phyloP scores from a whole-genome alignment of 1,140 invertebrate genomes.

The Aradophagus sp. region DNA sequence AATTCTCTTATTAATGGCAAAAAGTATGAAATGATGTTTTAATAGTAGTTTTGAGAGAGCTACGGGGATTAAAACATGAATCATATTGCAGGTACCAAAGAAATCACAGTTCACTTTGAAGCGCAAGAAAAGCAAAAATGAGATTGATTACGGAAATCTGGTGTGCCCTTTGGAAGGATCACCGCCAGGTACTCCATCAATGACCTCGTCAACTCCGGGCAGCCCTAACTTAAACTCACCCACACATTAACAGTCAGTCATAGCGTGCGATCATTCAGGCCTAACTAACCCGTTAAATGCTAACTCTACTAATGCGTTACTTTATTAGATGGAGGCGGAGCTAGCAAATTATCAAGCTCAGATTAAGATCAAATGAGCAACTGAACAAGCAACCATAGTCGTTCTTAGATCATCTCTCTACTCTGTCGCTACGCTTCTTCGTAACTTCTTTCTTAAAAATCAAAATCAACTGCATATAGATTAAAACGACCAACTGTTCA shows the following conservation, averaged over 20 bases:
- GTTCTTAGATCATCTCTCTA: constrained; percentile 9
- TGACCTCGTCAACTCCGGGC: constrained; percentile 67
- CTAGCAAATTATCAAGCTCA: constrained; percentile 7
- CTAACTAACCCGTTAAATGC: constrained; percentile 49
- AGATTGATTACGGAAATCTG: constrained; percentile 87
- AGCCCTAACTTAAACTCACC: constrained; percentile 74
- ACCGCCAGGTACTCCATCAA: constrained; percentile 78
- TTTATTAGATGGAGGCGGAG: constrained; percentile 38
- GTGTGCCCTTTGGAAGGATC: constrained; percentile 87
- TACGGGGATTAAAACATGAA: too few species aligned
- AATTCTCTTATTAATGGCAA: too few species aligned
- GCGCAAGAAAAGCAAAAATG: constrained; percentile 88
- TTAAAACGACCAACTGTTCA: constrained; percentile 20
- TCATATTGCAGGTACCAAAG: constrained; percentile 85
- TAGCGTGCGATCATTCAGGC: constrained; percentile 38
- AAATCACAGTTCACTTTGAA: constrained; percentile 93
- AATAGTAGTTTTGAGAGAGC: too few species aligned
- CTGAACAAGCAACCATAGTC: too few species aligned
- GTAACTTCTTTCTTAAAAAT: too few species aligned
- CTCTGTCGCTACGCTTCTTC: constrained; percentile 41
- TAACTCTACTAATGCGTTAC: constrained; percentile 55
- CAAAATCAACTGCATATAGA: too few species aligned
- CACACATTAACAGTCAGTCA: constrained; percentile 72
- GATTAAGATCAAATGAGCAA: constrained; percentile 1
- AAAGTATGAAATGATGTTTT: too few species aligned